These are phyloP conservation scores for Alentia gelatinosa DNA, from an alignment of 2,888 invertebrate species.

Conservation along the genomic window DNA sequence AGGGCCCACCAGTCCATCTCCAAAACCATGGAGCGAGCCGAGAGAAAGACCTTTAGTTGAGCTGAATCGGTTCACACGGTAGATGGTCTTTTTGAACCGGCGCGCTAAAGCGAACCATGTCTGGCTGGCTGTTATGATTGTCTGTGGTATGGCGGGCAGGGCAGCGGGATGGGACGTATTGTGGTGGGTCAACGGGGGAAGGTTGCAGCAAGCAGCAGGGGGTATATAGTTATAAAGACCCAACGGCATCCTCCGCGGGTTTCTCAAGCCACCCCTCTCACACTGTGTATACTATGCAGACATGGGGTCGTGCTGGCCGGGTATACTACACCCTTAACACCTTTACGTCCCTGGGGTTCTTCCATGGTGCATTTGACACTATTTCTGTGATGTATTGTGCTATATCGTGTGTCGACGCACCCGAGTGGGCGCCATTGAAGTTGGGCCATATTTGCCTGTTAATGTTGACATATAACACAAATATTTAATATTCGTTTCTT, in stretches of 20 bases:
- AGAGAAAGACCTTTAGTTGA: background rate
- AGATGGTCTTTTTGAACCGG: background rate
- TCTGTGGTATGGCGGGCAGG: background rate
- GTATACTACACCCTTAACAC: no score
- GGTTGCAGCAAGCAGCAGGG: background rate
- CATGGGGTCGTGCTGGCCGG: no score
- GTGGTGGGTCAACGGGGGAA: background rate
- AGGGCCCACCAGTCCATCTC: background rate
- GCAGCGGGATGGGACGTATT: background rate
- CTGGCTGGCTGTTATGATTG: conserved; percentile 7
- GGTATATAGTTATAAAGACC: background rate
- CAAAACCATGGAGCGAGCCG: background rate
- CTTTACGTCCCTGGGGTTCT: no score
- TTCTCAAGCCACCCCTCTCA: no score
- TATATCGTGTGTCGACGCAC: no score
- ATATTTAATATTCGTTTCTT: no score
- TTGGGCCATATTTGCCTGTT: no score
- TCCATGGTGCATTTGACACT: no score
- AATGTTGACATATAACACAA: no score
- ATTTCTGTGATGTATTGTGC: no score
- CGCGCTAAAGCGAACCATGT: background rate
- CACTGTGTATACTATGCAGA: background rate
- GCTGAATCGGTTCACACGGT: background rate
- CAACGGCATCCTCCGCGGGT: background rate
- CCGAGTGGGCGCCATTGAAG: no score